A percentile compares a stretch with the other conserved stretches of the same genome.
Conservation (phyloP, 2,797 vertebrate species). For the Morus bassanus region DNA sequence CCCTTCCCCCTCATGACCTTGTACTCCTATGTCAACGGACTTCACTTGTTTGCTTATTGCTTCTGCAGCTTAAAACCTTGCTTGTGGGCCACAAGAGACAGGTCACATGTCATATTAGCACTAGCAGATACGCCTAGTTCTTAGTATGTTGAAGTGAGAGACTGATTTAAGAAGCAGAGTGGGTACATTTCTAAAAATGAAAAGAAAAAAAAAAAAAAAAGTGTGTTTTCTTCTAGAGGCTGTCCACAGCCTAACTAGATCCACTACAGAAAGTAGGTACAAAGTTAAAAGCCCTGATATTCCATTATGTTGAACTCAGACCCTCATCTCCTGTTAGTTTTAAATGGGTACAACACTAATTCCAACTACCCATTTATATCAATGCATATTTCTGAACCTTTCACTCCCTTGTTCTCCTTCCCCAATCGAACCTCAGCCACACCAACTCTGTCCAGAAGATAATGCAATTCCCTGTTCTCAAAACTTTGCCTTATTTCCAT, state of each 20-base stretch:
- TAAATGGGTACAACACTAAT: neutral
- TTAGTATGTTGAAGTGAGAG: neutral
- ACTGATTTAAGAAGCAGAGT: neutral
- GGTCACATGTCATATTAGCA: neutral
- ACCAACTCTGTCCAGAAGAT: neutral
- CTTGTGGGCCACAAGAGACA: neutral
- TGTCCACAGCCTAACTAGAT: neutral
- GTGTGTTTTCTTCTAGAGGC: neutral
- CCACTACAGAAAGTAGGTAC: neutral
- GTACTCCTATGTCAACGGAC: neutral
- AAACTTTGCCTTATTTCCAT: neutral
- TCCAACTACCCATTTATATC: neutral
- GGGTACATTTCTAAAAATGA: neutral
- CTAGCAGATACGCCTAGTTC: neutral
- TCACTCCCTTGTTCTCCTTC: neutral
- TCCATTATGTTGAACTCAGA: neutral
- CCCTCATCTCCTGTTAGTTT: neutral
- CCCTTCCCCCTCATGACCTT: slow-evolving; percentile 42
- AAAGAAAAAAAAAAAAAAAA: too few species aligned
- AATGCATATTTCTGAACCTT: neutral
- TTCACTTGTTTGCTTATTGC: slow-evolving; percentile 43
- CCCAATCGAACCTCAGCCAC: neutral
- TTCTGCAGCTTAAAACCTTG: neutral
- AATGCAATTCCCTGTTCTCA: neutral
- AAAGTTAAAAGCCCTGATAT: neutral